phyloP scores from a whole-genome alignment of 2,888 invertebrate species.

The Psylliodes chrysocephalus region DNA sequence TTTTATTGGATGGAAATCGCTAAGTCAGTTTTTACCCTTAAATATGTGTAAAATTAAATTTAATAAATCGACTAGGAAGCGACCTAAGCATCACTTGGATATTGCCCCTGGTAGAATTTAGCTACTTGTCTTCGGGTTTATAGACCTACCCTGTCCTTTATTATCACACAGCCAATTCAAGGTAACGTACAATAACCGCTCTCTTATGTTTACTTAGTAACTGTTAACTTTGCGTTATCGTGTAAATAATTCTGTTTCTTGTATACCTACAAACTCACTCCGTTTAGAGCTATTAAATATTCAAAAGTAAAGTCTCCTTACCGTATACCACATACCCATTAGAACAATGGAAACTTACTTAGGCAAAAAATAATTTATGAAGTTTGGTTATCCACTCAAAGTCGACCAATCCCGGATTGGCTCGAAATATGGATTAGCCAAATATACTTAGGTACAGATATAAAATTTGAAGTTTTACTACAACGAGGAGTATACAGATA shows the following conservation, averaged over 20 bases:
- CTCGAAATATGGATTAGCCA: background rate
- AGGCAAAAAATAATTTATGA: slow-evolving; percentile 14
- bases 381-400: background rate
- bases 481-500: too few relatives aligned
- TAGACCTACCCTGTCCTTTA: slow-evolving; percentile 44
- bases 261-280: slow-evolving; percentile 36
- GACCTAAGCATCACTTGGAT: too few relatives aligned
- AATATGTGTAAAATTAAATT: too few relatives aligned
- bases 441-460: too few relatives aligned
- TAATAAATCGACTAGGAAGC: too few relatives aligned
- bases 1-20: too few relatives aligned
- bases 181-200: slow-evolving; percentile 51
- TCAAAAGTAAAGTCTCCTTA: slow-evolving; percentile 37
- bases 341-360: slow-evolving; percentile 21
- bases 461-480: too few relatives aligned
- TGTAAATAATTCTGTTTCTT: slow-evolving; percentile 45
- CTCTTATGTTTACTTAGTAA: slow-evolving; percentile 53
- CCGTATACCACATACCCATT: slow-evolving; percentile 27
- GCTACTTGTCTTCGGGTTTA: background rate
- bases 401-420: background rate
- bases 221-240: slow-evolving; percentile 49
- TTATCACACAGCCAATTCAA: slow-evolving; percentile 55
- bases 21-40: too few relatives aligned
- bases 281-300: slow-evolving; percentile 40
- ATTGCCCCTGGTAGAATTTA: too few relatives aligned